Base-by-base conservation (phyloP, 1,140 invertebrate genomes). In the Lepidurus apus region DNA sequence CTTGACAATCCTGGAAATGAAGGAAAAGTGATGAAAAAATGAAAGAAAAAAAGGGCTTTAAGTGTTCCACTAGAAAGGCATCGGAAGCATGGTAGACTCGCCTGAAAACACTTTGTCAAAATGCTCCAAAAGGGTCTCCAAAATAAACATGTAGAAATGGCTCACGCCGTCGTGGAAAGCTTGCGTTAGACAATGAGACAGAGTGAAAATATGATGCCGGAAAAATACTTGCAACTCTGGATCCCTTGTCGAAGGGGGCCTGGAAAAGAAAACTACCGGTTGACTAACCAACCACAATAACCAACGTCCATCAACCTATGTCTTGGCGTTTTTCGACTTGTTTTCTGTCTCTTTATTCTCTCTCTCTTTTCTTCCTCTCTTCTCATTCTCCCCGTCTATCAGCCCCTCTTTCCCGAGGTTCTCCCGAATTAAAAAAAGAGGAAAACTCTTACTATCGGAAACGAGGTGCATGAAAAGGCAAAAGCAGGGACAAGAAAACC, bases 251-350 rank as follows among this genome's bases (percentile, higher is more conserved):
- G 53, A 65, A 21, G 53, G 53, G 8, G 53, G 45, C 17, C 6
- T 7, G 3, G 13, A 4, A 17, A 65, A 17, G 53, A 65, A 65
- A 17, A 13, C 53, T 65, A 65, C 13, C 53, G 53, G 53, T 65
- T 65, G 53, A 65, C 53, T 65, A 65, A 65, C 53, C 53, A 65
- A 65, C 53, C 53, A 65, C 53, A 65, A 65, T 65, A n/a, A 65
- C 53, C 53, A 13, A 65, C 53, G 53, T 65, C 53, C 53, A 65
- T 65, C 53, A 65, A 65, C 6, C 53, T 65, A 65, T 21, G 53
- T 65, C 53, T 65, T 65, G 53, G 17, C 53, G 53, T 65, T 65
- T 65, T 13, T 65, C 53, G 53, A 65, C 53, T 65, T 21, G 13
- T 17, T n/a, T 65, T 65, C 17, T 21, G 4, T 65, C 53, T 21